Base-by-base conservation (phyloP, 2,797 vertebrate species). In the Craterocephalus amniculus region DNA sequence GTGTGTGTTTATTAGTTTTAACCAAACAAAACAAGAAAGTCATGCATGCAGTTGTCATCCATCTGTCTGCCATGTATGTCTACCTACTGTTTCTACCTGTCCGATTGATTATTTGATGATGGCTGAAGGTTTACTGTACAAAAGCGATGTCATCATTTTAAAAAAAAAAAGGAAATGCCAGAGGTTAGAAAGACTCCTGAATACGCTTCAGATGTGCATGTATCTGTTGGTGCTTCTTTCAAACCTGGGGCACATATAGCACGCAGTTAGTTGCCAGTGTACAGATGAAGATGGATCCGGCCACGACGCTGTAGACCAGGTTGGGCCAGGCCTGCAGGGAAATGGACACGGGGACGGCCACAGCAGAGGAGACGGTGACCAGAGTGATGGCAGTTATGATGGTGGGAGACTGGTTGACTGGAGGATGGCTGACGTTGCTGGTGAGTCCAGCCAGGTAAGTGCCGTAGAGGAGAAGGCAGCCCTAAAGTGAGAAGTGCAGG, bases 371-470 rank as follows among this genome's bases (percentile, higher is more conserved):
- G 67, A 96, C 77, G 45, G 96, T 95, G 76, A 96, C 91, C 20
- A 98, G 88, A 70, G 92, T 94, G 81, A 96, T 95, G 1, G 96
- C 95, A 0, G 95, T 94, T n/a, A 96, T 95, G 91, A 99, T 97
- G 63, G 96, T 96, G 84, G 95, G 87, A 58, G 97, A 97, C 89
- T 99, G 98, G 91, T 99, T 99, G 82, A 99, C 97, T 0, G 98
- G 98, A 4, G 97, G 96, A 67, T 95, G 95, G 89, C 97, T 99
- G 83, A 99, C 94, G 0, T 95, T 96, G 79, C 95, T 95, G 0
- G 97, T 99, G 86, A 99, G 93, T 63, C 98, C 98, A 0, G 97
- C 97, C 90, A 99, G 90, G 82, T 99, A 99, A 1, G 94, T 96
- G 43, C 97, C 97, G 0, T 95, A 98, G 0, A 99, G 92, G 71